phyloP scores from a whole-genome alignment of 2,797 vertebrate species.

The Argentina silus region DNA sequence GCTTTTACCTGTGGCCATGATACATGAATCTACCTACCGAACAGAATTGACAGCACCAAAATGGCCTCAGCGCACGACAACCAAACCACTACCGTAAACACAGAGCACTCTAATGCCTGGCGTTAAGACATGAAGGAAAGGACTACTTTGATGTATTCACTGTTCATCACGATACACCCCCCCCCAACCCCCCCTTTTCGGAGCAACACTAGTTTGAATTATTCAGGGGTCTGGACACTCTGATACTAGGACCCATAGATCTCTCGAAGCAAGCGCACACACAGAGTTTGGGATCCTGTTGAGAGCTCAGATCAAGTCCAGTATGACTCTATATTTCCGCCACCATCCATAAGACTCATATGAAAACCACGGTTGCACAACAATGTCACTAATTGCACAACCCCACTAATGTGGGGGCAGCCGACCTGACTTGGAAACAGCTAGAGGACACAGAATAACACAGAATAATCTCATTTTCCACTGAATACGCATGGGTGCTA shows the following conservation, averaged over 20 bases:
- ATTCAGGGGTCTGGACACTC: conserved; percentile 56
- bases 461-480: conserved; percentile 37
- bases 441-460: conserved; percentile 17
- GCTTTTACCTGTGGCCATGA: conserved; percentile 8
- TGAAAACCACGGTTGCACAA: background rate
- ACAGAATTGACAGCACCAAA: background rate
- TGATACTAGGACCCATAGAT: conserved; percentile 45
- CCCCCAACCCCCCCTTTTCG: conserved; percentile 1
- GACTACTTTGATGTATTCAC: background rate
- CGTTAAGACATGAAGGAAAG: background rate
- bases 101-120: background rate
- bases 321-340: too few relatives aligned
- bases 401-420: background rate
- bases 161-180: background rate
- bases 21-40: conserved; percentile 7
- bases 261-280: conserved; percentile 31
- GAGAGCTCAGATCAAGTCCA: conserved; percentile 4
- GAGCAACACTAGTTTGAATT: conserved; percentile 49
- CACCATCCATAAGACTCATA: background rate
- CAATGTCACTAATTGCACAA: background rate
- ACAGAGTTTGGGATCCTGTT: conserved; percentile 12
- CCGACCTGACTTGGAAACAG: conserved; percentile 10
- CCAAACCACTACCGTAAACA: background rate
- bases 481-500: conserved; percentile 17
- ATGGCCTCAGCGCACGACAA: background rate